phyloP scores from a whole-genome alignment of 2,797 vertebrate genomes.

The Mormyrus hasselquistii region DNA sequence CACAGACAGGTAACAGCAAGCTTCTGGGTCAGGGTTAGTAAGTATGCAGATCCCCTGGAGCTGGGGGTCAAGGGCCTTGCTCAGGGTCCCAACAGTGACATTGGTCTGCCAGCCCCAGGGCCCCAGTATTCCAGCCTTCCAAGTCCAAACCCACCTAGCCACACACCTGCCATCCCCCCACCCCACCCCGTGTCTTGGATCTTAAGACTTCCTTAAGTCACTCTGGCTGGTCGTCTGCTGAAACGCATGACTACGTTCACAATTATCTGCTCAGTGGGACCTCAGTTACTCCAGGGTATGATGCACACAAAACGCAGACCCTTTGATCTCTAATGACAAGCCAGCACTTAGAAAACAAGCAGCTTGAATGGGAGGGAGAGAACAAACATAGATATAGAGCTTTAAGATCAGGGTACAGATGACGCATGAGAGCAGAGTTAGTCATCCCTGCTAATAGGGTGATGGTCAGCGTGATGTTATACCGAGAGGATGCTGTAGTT shows the following conservation, averaged over 20 bases:
- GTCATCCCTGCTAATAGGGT: background rate
- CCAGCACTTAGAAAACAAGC: background rate
- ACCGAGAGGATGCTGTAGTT: conserved; percentile 91
- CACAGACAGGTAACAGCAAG: background rate
- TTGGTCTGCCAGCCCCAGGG: background rate
- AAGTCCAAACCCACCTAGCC: background rate
- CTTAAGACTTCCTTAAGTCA: background rate
- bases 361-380: background rate
- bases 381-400: background rate
- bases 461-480: conserved; percentile 26
- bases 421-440: background rate
- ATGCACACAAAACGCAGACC: background rate
- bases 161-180: background rate
- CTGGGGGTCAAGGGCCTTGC: background rate
- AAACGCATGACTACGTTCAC: background rate
- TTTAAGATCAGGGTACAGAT: background rate
- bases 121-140: background rate
- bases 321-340: conserved; percentile 11
- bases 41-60: background rate
- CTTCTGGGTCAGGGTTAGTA: background rate
- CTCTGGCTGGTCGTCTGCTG: background rate
- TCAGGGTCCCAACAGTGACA: background rate
- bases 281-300: background rate
- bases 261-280: background rate
- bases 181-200: background rate